Evolutionary conservation across 2,888 invertebrate species (phyloP).

Genomic region (Nephrotoma appendiculata): DNA sequence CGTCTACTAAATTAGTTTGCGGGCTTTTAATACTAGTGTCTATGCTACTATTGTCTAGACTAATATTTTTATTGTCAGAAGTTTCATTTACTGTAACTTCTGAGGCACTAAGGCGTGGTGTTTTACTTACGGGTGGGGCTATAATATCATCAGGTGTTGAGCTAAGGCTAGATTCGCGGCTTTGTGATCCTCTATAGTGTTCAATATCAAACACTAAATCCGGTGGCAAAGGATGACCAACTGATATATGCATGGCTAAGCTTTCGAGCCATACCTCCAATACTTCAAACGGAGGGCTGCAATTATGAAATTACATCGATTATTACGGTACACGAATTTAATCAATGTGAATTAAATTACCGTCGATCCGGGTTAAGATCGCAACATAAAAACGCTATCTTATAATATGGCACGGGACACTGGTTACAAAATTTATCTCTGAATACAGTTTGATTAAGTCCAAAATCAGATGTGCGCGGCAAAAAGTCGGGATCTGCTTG

Average conservation of each 20-base stretch:
- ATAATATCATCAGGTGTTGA: conserved; percentile 28
- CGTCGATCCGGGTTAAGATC: conserved; percentile 80
- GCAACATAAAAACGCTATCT: conserved; percentile 80
- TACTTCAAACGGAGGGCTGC: conserved; percentile 76
- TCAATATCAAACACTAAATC: conserved; percentile 61
- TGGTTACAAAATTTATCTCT: conserved; percentile 65
- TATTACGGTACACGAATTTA: background rate
- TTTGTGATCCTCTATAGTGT: conserved; percentile 44
- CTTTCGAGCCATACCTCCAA: conserved; percentile 80
- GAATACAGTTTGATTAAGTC: conserved; percentile 74
- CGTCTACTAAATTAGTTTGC: background rate
- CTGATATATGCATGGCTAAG: conserved; percentile 54
- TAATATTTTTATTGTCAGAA: background rate
- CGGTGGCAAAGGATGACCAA: conserved; percentile 45
- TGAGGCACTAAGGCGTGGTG: background rate
- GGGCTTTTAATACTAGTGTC: background rate
- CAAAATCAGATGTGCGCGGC: conserved; percentile 83
- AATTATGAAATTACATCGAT: conserved; percentile 11
- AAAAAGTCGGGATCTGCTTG: conserved; percentile 90
- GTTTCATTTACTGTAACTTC: background rate
- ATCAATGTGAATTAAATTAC: conserved; percentile 29
- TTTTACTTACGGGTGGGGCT: conserved; percentile 19
- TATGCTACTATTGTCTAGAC: background rate
- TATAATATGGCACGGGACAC: conserved; percentile 79
- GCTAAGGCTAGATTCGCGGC: conserved; percentile 27